These are phyloP conservation scores for Drosophila ercepeae DNA, from an alignment of 1,140 invertebrate species.

Conservation along the genomic window DNA sequence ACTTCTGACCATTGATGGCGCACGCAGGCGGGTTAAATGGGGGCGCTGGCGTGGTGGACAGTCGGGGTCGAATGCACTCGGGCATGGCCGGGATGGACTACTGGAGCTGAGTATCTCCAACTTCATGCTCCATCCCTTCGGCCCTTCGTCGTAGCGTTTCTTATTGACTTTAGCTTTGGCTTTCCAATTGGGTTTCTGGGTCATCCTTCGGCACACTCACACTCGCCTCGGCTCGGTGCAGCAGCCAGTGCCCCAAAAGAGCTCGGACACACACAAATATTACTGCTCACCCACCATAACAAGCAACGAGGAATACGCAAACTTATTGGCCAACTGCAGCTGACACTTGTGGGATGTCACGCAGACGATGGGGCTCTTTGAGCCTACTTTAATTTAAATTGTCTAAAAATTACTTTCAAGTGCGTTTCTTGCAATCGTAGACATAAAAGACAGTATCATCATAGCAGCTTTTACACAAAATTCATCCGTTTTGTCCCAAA, in stretches of 20 bases:
- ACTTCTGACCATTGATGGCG: slow-evolving; percentile 58
- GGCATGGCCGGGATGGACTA: slow-evolving; percentile 1
- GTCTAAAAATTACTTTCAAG: slow-evolving; percentile 9
- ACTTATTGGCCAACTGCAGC: slow-evolving; percentile 30
- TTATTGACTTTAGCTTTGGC: slow-evolving; percentile 67
- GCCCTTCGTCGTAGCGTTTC: slow-evolving; percentile 49
- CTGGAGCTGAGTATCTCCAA: slow-evolving; percentile 40
- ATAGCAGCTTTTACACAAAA: too few species aligned
- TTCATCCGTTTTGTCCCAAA: too few species aligned
- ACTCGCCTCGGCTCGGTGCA: slow-evolving; percentile 9
- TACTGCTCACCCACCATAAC: slow-evolving; percentile 1
- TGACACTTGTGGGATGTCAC: slow-evolving; percentile 45
- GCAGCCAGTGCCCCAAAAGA: slow-evolving; percentile 31
- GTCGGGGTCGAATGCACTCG: slow-evolving; percentile 46
- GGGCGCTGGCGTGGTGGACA: neutral
- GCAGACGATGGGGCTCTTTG: slow-evolving; percentile 9
- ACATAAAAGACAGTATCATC: neutral
- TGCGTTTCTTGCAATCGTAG: neutral
- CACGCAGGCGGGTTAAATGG: slow-evolving; percentile 31
- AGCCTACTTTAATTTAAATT: neutral
- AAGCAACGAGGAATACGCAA: slow-evolving; percentile 8
- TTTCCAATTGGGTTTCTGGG: slow-evolving; percentile 76
- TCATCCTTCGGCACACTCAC: slow-evolving; percentile 47
- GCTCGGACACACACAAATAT: slow-evolving; percentile 20
- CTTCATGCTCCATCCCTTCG: slow-evolving; percentile 21